A percentile compares a stretch with the other conserved stretches of the same genome.
These are phyloP conservation scores for Corvus moneduloides DNA, from an alignment of 2,113 vertebrate species.

Conservation along the genomic window DNA sequence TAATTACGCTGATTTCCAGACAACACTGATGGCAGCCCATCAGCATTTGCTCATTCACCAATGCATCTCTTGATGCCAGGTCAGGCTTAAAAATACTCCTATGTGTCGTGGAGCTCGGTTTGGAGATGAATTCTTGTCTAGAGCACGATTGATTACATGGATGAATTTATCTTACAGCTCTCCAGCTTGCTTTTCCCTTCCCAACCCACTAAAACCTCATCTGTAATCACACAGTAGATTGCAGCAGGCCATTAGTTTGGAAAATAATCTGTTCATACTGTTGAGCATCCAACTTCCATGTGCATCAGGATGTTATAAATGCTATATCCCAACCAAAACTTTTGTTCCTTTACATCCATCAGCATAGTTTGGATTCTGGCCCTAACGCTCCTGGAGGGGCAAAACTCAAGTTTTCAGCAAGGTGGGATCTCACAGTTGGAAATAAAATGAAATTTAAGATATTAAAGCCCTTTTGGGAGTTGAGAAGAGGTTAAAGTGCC, in stretches of 20 bases:
- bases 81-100: constrained; percentile 20
- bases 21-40: not conserved
- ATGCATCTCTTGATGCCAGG: not conserved
- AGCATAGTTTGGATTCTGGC: not conserved
- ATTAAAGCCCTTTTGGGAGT: not conserved
- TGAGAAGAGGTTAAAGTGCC: not conserved
- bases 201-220: not conserved
- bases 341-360: not conserved
- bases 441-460: not conserved
- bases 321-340: not conserved
- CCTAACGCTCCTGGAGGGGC: not conserved
- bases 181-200: not conserved
- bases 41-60: constrained; percentile 5
- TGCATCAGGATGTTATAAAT: not conserved
- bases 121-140: not conserved
- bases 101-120: not conserved
- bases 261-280: not conserved
- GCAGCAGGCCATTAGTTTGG: not conserved
- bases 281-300: not conserved
- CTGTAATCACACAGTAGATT: not conserved
- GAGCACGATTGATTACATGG: not conserved
- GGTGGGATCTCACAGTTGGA: not conserved
- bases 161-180: not conserved
- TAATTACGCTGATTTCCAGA: constrained; percentile 14
- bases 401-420: not conserved